Evolutionary conservation across 2,113 vertebrate genomes (phyloP).

Genomic region (Shinisaurus crocodilurus): DNA sequence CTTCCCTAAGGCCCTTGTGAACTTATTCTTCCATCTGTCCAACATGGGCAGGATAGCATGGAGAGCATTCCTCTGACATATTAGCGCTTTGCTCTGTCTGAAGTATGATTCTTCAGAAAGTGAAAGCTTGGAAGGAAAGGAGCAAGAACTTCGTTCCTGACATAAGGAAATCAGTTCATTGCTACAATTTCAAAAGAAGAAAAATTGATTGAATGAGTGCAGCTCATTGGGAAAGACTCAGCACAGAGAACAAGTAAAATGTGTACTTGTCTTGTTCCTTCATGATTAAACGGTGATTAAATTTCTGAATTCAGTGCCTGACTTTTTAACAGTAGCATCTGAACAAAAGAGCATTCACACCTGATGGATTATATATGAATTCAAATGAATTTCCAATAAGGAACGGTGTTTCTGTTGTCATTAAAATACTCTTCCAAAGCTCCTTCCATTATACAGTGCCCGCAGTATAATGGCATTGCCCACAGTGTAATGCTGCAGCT

Average conservation of each 20-base stretch:
- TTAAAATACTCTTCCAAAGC: neutral
- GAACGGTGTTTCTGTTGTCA: neutral
- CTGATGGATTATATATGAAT: neutral
- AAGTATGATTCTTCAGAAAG: accelerated
- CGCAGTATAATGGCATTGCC: neutral
- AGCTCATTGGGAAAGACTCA: accelerated
- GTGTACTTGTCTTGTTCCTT: neutral
- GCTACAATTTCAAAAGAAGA: neutral
- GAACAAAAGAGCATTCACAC: neutral
- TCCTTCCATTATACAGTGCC: neutral
- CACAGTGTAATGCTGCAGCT: neutral
- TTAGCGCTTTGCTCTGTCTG: neutral
- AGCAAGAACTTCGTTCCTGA: neutral
- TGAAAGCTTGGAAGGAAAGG: accelerated
- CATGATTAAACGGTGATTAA: neutral
- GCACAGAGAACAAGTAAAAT: neutral
- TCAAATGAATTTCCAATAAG: neutral
- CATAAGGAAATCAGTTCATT: neutral
- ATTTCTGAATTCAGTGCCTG: neutral
- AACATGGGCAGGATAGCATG: accelerated
- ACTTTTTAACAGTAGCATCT: neutral
- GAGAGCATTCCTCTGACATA: neutral
- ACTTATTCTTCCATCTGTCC: neutral
- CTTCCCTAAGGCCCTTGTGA: neutral
- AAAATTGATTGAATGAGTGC: neutral